Evolutionary conservation across 1,140 invertebrate genomes (phyloP).

Genomic region (Parasteatoda tepidariorum): DNA sequence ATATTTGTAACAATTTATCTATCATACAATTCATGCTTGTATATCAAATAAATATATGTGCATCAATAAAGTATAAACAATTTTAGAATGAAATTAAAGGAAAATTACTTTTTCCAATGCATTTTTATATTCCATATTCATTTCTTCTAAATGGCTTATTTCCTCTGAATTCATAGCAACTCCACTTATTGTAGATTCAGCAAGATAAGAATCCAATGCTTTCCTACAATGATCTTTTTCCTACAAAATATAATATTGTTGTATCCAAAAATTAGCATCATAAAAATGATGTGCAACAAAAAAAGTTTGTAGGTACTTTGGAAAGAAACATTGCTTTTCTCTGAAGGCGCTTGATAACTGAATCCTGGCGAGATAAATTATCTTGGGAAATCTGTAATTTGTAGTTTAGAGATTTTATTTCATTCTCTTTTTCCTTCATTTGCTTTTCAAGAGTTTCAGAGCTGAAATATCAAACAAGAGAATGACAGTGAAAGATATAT

Average conservation of each 20-base stretch:
- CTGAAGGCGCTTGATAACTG: constrained; percentile 42
- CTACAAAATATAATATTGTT: constrained; percentile 23
- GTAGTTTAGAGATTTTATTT: constrained; percentile 24
- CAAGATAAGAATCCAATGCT: constrained; percentile 52
- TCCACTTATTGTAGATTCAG: constrained; percentile 46
- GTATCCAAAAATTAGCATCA: not conserved
- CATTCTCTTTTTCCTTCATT: constrained; percentile 11
- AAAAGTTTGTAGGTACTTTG: constrained; percentile 15
- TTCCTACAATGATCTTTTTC: constrained; percentile 59
- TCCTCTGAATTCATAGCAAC: constrained; percentile 22
- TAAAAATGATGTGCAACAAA: not conserved
- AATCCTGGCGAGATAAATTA: constrained; percentile 10
- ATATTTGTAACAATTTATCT: too few relatives aligned
- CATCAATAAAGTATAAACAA: too few relatives aligned
- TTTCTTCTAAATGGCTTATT: constrained; percentile 49
- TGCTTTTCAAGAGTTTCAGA: constrained; percentile 42
- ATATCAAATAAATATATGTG: too few relatives aligned
- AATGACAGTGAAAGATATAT: too few relatives aligned
- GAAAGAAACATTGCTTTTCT: constrained; percentile 38
- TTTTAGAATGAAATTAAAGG: not conserved
- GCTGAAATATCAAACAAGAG: too few relatives aligned
- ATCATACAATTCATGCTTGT: too few relatives aligned
- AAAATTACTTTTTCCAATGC: constrained; percentile 52
- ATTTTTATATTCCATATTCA: constrained; percentile 33
- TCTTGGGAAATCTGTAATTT: constrained; percentile 10